Evolutionary conservation across 2,797 vertebrate species (phyloP), one percentile per base, ranked within the genome.

Genomic region (Rallus crepitans): DNA sequence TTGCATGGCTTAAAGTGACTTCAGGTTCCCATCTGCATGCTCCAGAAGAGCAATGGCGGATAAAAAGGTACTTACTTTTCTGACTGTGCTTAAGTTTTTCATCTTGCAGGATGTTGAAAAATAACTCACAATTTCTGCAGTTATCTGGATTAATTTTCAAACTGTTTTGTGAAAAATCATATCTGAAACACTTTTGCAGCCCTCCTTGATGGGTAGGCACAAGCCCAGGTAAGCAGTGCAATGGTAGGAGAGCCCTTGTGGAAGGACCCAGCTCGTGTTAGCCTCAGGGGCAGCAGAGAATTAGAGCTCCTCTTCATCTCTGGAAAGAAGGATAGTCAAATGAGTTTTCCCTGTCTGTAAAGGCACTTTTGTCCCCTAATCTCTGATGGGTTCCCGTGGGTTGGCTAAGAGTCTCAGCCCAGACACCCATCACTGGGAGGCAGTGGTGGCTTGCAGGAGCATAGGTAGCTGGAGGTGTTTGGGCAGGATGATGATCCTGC

Each of bases 1-100:
- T 16, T 24, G 4, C 0, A 0, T 9, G 9, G 45, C 35, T 1
- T 2, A 56, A 92, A 86, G 56, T 39, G 2, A 1, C 35, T 77
- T 76, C 14, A n/a, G 20, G 12, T 81, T 86, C 27, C 60, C 27
- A 47, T 68, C 33, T 7, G 4, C 1, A 3, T 70, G 10, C 33
- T 73, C 28, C 24, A 24, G 8, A 15, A 70, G 7, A 7, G 10
- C 77, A 35, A 11, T 33, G 47, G 24, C 15, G 1, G 3, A 86
- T 71, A 25, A 47, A 71, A 82, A 73, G 6, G 8, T 48, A 15
- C 24, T 42, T 72, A 23, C 37, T 87, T 84, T 42, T 65, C 27
- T 45, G 19, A 45, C 31, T 60, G 11, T 50, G 48, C 20, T 59
- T 28, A 59, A 82, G 33, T 24, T 83, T 77, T 83, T 30, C 16